Base-by-base conservation (phyloP, 2,888 invertebrate genomes). In the Macaria notata region DNA sequence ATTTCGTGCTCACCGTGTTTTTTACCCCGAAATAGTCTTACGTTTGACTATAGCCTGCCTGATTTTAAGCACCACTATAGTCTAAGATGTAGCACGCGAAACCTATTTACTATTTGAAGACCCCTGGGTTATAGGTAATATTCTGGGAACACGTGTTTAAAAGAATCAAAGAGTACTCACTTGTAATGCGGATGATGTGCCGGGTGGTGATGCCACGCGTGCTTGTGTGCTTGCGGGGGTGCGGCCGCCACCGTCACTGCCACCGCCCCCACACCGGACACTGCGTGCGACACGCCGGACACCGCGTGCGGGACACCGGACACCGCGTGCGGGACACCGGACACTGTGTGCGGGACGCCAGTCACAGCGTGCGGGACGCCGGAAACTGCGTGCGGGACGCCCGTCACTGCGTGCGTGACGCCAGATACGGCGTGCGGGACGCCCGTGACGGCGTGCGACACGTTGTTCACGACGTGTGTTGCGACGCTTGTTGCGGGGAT, bases 181-280 rank as follows among this genome's bases (percentile, higher is more conserved):
- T 89, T 89, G 76, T 89, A 90, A 59, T 89, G 88, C n/a, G 87
- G 71, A 54, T 87, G 88, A 31, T 63, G 63, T 50, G 60, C 59
- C n/a, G 86, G 85, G 41, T 88, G 88, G 59, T 87, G 88, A 52
- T 88, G 88, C 88, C 89, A 90, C 42, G 83, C 84, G 70, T 83
- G 85, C 64, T 86, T 86, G 76, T 88, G 88, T 6, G 88, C 67
- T 19, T 63, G 62, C 77, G 51, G 77, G 69, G 62, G 83, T 78
- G 57, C 79, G 72, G 3, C 57, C 4, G 30, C 50, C 41, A 55
- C 59, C 3, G 51, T 38, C 36, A 59, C 59, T 7, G 53, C 45
- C n/a, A 53, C 57, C 59, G 62, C 65, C 31, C 66, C 64, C 46
- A 73, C 56, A 0, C 41, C 42, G 42, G 41, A 45, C 8, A 49